Conservation (phyloP, 2,888 invertebrate species). For the Epirrhoe tristata region DNA sequence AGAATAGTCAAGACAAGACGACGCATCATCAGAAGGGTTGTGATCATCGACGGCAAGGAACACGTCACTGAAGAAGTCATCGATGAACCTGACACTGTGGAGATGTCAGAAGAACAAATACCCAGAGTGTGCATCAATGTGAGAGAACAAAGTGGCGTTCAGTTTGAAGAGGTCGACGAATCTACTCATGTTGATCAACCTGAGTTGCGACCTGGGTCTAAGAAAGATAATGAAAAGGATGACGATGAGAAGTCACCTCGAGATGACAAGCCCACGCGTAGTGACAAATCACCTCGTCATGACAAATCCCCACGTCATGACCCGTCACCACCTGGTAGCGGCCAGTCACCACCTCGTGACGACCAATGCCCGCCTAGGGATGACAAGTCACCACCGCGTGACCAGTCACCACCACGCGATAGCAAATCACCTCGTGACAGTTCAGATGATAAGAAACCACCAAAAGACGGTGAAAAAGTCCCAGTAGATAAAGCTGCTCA, state of each 20-base stretch:
- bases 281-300: constrained; percentile 31
- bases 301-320: constrained; percentile 31
- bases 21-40: constrained; percentile 90
- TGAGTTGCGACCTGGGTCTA: constrained; percentile 48
- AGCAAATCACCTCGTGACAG: constrained; percentile 30
- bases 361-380: constrained; percentile 39
- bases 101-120: constrained; percentile 89
- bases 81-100: constrained; percentile 93
- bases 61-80: constrained; percentile 93
- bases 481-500: constrained; percentile 43
- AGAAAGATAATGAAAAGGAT: constrained; percentile 42
- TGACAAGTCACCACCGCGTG: constrained; percentile 35
- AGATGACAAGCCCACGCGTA: constrained; percentile 35
- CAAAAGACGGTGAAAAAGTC: constrained; percentile 39
- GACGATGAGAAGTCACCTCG: constrained; percentile 33
- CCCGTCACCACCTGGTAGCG: constrained; percentile 26
- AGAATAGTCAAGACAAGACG: constrained; percentile 90
- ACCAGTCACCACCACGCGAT: constrained; percentile 36
- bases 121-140: constrained; percentile 90
- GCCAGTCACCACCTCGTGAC: constrained; percentile 33
- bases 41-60: constrained; percentile 93
- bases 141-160: constrained; percentile 82
- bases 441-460: constrained; percentile 39
- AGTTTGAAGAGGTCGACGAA: constrained; percentile 67
- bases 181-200: constrained; percentile 56